Evolutionary conservation across 2,888 invertebrate genomes (phyloP), one percentile per base, ranked within the genome.

Genomic region (Gisinianus flammeolus): DNA sequence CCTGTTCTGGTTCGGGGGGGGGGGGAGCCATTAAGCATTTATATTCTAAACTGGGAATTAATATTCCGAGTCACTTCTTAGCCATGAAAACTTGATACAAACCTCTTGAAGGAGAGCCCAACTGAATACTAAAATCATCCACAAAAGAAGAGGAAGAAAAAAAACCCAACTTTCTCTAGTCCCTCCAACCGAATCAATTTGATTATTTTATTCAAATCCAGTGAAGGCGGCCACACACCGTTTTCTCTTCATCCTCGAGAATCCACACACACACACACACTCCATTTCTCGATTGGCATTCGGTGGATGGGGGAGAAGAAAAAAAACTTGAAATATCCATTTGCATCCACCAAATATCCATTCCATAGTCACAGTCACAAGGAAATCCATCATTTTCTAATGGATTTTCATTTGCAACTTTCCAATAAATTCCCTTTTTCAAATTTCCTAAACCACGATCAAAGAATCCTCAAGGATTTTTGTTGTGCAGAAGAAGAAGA

Each of bases 11-110:
- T n/a, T n/a, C 26, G 26, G 22, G 26, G n/a, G n/a, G n/a, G n/a
- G n/a, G n/a, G n/a, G n/a, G n/a, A 31, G 16, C n/a, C 67, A 67
- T 67, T 31, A 44, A 44, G 16, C 44, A 44, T 54, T 70, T 52
- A 26, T 64, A 64, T 44, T 12, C 70, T 54, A 54, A 54, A 70
- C 70, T 70, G 28, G 2, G 70, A 70, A 70, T 70, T 70, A 70
- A 70, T 70, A 70, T 70, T 70, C 70, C 30, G 28, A 54, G 28
- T 10, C 70, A 54, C 52, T 70, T 52, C 28, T 54, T 16, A 52
- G 54, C 28, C 54, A 70, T 70, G 70, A 70, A 70, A 70, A 54
- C 54, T 54, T 70, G 54, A 28, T 52, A 70, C 70, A 70, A 70
- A 68, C 52, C 70, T 54, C 52, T 28, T 28, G 8, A 19, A 8